Evolutionary conservation across 2,797 vertebrate genomes (phyloP), one percentile per base, ranked within the genome.

Genomic region (Chromobotia macracanthus): DNA sequence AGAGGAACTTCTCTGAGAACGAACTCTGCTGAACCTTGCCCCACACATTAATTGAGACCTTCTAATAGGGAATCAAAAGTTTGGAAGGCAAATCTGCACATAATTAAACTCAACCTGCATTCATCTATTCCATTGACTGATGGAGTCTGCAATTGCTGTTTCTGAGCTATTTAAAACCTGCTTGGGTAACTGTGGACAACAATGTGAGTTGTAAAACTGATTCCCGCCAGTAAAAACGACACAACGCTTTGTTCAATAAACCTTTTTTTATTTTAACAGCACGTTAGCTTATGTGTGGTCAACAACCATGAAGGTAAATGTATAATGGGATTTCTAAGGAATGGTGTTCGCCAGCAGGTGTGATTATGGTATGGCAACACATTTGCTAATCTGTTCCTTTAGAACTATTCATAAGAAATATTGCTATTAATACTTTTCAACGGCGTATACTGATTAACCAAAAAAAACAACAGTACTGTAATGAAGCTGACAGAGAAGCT

Each of bases 351-450:
- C 83, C 92, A 92, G 89, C 90, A 91, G 87, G 88, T 92, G 91
- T 89, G 91, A 91, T 92, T 89, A 92, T 89, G 84, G 89, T 89
- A 91, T 86, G 93, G 89, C 88, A 91, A 90, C 87, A 93, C 89
- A 86, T 91, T 94, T 91, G 92, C 90, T 92, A 94, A 86, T 89
- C 70, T 89, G 84, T 93, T 91, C 88, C 87, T 92, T 89, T 94
- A 89, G 85, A 91, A 88, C 92, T 92, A 92, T 89, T 87, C 77
- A 85, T 89, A 82, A 93, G 92, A 93, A 95, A 94, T 99, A 98
- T 99, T 99, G 97, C 97, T 99, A 92, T 95, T 84, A 94, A 97
- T 97, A 97, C 95, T 94, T 94, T 88, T 90, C 90, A 91, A 92
- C 90, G 90, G 93, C 92, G 91, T 91, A 93, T 92, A 94, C 90